phyloP scores from a whole-genome alignment of 1,140 invertebrate species.

The Zaprionus capensis region DNA sequence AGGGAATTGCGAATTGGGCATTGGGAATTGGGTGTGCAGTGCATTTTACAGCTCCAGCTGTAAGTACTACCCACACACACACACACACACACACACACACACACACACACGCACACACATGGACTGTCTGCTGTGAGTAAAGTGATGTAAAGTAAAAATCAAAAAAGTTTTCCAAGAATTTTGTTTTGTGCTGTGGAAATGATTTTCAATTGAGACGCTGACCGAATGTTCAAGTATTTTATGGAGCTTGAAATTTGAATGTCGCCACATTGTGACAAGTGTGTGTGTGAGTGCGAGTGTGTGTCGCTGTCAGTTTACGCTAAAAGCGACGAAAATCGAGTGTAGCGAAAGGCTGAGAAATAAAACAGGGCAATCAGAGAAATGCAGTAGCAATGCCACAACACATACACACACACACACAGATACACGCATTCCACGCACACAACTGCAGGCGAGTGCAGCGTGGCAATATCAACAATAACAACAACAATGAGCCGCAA shows the following conservation, averaged over 20 bases:
- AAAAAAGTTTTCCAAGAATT: slow-evolving; percentile 22
- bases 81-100: background rate
- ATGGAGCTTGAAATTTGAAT: slow-evolving; percentile 46
- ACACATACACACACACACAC: background rate
- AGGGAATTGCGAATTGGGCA: slow-evolving; percentile 7
- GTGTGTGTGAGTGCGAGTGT: background rate
- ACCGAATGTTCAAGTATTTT: slow-evolving; percentile 22
- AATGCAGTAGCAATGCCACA: slow-evolving; percentile 2
- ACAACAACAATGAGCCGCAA: background rate
- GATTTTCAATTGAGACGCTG: slow-evolving; percentile 26
- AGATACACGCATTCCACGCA: slow-evolving; percentile 20
- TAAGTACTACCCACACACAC: background rate
- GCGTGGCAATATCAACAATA: background rate
- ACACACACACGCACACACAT: background rate
- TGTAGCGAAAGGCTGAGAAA: slow-evolving; percentile 18
- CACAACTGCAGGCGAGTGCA: background rate
- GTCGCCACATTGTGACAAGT: slow-evolving; percentile 33
- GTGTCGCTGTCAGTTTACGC: slow-evolving; percentile 28
- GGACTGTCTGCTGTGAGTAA: background rate
- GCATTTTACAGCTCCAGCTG: slow-evolving; percentile 15
- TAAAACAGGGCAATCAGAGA: slow-evolving; percentile 16
- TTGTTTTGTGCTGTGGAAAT: slow-evolving; percentile 18
- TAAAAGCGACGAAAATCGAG: slow-evolving; percentile 38
- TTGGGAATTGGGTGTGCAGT: slow-evolving; percentile 4
- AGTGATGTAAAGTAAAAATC: background rate